Conservation (phyloP, 2,888 invertebrate species). For the Drosophila differens region DNA sequence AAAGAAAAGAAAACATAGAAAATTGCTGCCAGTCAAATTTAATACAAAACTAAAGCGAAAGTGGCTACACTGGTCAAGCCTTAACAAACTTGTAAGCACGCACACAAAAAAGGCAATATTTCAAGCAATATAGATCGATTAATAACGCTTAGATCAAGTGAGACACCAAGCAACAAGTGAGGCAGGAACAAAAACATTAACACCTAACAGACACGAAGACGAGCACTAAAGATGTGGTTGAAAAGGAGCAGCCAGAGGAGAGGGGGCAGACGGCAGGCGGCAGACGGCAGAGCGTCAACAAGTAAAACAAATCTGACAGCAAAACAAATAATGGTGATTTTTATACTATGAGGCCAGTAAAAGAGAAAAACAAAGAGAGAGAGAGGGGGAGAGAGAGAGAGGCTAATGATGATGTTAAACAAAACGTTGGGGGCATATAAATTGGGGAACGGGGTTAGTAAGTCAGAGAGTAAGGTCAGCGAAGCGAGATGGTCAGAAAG, state of each 20-base stretch:
- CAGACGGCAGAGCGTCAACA: conserved; percentile 64
- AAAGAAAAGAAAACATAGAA: neutral
- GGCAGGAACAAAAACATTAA: conserved; percentile 48
- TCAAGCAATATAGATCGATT: conserved; percentile 52
- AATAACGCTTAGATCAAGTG: conserved; percentile 45
- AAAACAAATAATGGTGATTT: conserved; percentile 76
- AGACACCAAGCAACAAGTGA: conserved; percentile 15
- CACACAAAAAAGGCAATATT: conserved; percentile 35
- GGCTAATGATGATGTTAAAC: conserved; percentile 75
- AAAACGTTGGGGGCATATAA: conserved; percentile 51
- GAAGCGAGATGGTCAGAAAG: neutral
- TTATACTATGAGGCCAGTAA: conserved; percentile 52
- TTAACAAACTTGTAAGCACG: conserved; percentile 30
- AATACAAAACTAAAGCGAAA: neutral
- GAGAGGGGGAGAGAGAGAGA: neutral
- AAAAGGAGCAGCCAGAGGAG: neutral
- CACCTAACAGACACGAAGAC: conserved; percentile 51
- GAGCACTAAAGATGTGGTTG: conserved; percentile 4
- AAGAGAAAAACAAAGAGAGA: neutral
- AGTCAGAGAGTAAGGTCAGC: conserved; percentile 38
- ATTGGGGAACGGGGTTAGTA: conserved; percentile 49
- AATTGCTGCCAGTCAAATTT: neutral
- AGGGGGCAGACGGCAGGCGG: neutral
- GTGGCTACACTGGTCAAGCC: neutral
- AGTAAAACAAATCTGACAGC: conserved; percentile 78